Percentiles rank a stretch among this genome's conserved stretches.
phyloP scores from a whole-genome alignment of 2,797 vertebrate species.

The Graptemys geographica region DNA sequence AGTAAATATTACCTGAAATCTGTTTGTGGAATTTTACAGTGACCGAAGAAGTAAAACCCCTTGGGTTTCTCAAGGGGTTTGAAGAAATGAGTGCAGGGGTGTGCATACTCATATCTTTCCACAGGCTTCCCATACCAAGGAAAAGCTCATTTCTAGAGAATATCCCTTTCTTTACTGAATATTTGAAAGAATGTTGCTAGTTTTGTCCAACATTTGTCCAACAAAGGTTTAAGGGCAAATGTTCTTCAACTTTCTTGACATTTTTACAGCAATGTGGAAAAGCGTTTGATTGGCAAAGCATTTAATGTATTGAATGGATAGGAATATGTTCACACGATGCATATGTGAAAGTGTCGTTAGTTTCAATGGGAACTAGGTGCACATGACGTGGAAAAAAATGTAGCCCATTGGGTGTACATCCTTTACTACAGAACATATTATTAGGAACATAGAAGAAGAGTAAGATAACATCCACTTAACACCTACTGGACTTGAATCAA shows the following conservation, averaged over 20 bases:
- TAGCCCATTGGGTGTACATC: neutral
- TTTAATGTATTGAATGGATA: neutral
- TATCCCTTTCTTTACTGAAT: neutral
- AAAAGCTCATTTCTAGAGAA: neutral
- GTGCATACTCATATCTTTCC: neutral
- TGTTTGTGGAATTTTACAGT: neutral
- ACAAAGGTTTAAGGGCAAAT: neutral
- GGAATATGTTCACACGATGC: neutral
- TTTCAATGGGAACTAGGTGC: neutral
- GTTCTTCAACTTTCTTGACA: neutral
- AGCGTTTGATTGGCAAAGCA: neutral
- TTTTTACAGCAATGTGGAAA: neutral
- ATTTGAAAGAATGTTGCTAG: neutral
- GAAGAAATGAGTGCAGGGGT: neutral
- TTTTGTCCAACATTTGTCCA: constrained; percentile 9
- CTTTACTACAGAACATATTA: neutral
- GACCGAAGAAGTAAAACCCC: constrained; percentile 25
- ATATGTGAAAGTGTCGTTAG: accelerated
- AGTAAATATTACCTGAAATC: constrained; percentile 24
- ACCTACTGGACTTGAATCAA: neutral
- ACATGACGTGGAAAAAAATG: neutral
- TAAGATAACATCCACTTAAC: neutral
- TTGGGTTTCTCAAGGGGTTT: neutral
- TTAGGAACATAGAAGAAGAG: neutral
- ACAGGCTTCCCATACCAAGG: neutral